Conservation (phyloP, 2,113 vertebrate genomes). For the Hyaena hyaena region DNA sequence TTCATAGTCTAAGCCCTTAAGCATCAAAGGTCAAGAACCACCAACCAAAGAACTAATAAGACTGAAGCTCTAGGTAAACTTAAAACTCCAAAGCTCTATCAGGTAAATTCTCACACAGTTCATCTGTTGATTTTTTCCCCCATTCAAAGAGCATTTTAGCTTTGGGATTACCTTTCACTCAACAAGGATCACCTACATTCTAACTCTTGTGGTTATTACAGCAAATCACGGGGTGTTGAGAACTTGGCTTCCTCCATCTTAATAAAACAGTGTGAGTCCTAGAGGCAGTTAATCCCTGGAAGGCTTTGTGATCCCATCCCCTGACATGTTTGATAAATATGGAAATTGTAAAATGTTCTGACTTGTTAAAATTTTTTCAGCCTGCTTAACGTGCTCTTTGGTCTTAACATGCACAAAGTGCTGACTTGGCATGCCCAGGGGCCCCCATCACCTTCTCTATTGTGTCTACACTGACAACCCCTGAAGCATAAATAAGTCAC, state of each 20-base stretch:
- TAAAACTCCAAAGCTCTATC: constrained; percentile 61
- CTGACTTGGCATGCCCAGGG: constrained; percentile 79
- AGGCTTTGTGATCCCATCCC: constrained; percentile 79
- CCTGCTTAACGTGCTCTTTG: constrained; percentile 66
- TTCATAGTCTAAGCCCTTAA: constrained; percentile 37
- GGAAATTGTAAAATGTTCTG: constrained; percentile 82
- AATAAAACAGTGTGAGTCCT: constrained; percentile 72
- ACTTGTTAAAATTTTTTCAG: constrained; percentile 81
- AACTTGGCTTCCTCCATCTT: constrained; percentile 77
- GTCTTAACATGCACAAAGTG: constrained; percentile 72
- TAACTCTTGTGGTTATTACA: constrained; percentile 66
- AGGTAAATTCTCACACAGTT: constrained; percentile 54
- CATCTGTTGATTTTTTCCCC: neutral
- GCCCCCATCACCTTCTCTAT: constrained; percentile 80
- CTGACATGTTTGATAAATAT: constrained; percentile 83
- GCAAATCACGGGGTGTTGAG: constrained; percentile 65
- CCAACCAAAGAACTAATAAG: constrained; percentile 65
- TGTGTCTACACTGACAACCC: constrained; percentile 76
- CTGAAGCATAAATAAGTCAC: constrained; percentile 79
- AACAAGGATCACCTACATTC: constrained; percentile 71
- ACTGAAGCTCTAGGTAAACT: constrained; percentile 50
- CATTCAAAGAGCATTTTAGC: constrained; percentile 68
- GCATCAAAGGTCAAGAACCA: constrained; percentile 62
- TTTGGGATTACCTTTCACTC: constrained; percentile 76
- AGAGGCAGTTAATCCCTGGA: constrained; percentile 80